Base-by-base conservation (phyloP, 2,797 vertebrate genomes). In the Corythornis leucogaster region DNA sequence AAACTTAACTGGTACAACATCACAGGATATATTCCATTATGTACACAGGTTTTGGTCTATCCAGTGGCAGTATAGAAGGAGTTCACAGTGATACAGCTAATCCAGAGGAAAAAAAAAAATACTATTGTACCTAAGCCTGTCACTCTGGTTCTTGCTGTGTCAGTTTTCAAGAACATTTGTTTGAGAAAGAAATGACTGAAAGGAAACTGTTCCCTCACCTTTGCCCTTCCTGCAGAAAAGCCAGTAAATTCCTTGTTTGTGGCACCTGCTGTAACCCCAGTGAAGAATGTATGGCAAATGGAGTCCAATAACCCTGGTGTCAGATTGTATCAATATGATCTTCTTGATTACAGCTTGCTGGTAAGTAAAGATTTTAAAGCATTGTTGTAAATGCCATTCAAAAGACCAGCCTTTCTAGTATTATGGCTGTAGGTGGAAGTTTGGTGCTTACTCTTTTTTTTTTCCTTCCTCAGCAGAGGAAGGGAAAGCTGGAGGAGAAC, bases 221-320 rank as follows among this genome's bases (percentile, higher is more conserved):
- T 88, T 6, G 13, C 4, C 46, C 61, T 85, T 75, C 43, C 54
- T 94, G 12, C 86, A 99, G 99, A 98, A 48, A 97, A 96, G 64
- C 98, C 99, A 43, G 64, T 99, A 87, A 99, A 96, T 93, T 99
- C 99, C 75, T 84, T 98, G 24, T 99, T 99, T 70, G 99, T 99
- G 92, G 97, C 99, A 12, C 99, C 99, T 95, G 99, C 99, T 79
- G 97, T 99, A 35, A 99, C 99, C 9, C 99, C 99, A 5, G 98
- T 99, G 96, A 99, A 96, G 95, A 55, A 50, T 24, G 14, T 97
- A 14, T 19, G 14, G 57, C 96, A 98, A 93, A 95, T 90, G 5
- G 98, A 98, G 67, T 98, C 99, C 22, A 99, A 99, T 97, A 99
- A 99, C 90, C 99, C 99, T 6, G 98, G 97, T 6, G 89, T 99